These are phyloP conservation scores for Vanacampus margaritifer DNA, from an alignment of 2,113 vertebrate genomes.

Conservation along the genomic window DNA sequence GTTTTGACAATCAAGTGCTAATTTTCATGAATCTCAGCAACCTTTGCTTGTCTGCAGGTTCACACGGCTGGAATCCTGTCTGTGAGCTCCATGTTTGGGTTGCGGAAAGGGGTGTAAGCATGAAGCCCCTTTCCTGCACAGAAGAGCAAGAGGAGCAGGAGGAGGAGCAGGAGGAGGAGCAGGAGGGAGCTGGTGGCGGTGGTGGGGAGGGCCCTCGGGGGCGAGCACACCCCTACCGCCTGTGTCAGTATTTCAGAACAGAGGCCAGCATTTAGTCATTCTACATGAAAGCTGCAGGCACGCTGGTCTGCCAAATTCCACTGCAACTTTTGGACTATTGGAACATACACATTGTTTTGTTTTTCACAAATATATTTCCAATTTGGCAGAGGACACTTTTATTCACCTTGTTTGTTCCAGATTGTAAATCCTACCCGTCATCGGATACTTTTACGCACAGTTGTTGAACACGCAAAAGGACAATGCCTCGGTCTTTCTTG, in stretches of 20 bases:
- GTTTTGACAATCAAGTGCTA: background rate
- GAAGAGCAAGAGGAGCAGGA: constrained; percentile 28
- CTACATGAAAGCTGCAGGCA: constrained; percentile 42
- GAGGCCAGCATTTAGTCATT: constrained; percentile 62
- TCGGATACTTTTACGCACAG: constrained; percentile 63
- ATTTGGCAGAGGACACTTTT: background rate
- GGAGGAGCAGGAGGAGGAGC: constrained; percentile 12
- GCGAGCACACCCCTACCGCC: constrained; percentile 68
- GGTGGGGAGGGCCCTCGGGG: constrained; percentile 64
- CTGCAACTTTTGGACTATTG: constrained; percentile 21
- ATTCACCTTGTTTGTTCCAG: background rate
- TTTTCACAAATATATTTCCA: background rate
- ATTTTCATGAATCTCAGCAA: background rate
- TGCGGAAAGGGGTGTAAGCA: constrained; percentile 30
- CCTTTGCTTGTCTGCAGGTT: constrained; percentile 15
- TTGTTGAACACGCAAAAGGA: constrained; percentile 41
- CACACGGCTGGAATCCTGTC: constrained; percentile 3
- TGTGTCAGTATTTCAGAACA: constrained; percentile 67
- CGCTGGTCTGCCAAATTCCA: constrained; percentile 32
- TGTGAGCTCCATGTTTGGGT: constrained; percentile 30
- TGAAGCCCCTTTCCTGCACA: constrained; percentile 43
- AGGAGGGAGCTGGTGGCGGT: background rate
- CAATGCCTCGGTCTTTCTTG: constrained; percentile 93
- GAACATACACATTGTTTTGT: constrained; percentile 21
- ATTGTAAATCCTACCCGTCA: constrained; percentile 43